A percentile compares a stretch with the other conserved stretches of the same genome.
Evolutionary conservation across 2,797 vertebrate species (phyloP).

Genomic region (Tympanoctomys barrerae): DNA sequence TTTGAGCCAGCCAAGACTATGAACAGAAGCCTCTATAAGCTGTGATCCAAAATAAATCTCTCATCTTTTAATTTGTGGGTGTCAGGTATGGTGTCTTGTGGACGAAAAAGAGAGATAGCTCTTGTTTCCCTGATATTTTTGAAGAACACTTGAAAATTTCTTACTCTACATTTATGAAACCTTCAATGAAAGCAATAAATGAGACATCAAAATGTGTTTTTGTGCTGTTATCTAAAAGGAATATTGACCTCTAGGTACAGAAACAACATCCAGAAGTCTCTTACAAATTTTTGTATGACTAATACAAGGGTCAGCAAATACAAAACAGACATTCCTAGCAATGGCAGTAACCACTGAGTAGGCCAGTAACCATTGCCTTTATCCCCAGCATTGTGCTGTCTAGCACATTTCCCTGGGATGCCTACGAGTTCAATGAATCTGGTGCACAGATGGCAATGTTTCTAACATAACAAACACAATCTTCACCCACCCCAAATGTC

Average conservation of each 20-base stretch:
- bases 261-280: conserved; percentile 37
- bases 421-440: neutral
- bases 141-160: neutral
- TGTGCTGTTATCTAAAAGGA: neutral
- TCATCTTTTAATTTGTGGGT: neutral
- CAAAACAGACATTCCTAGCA: neutral
- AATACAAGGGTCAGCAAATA: neutral
- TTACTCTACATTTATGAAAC: conserved; percentile 11
- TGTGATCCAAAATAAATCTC: neutral
- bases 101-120: neutral
- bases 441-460: neutral
- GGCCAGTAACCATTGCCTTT: neutral
- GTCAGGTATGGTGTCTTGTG: neutral
- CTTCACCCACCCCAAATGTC: neutral
- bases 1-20: neutral
- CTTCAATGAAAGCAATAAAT: neutral
- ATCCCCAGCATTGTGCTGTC: no score
- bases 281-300: conserved; percentile 5
- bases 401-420: neutral
- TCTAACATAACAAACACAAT: neutral
- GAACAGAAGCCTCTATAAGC: neutral
- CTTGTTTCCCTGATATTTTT: conserved; percentile 50
- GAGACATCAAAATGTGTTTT: conserved; percentile 35
- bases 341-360: conserved; percentile 6
- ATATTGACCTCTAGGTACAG: conserved; percentile 7